Evolutionary conservation across 92 coral and sea anemone genomes (phyloP).

Genomic region (Porites evermanni): DNA sequence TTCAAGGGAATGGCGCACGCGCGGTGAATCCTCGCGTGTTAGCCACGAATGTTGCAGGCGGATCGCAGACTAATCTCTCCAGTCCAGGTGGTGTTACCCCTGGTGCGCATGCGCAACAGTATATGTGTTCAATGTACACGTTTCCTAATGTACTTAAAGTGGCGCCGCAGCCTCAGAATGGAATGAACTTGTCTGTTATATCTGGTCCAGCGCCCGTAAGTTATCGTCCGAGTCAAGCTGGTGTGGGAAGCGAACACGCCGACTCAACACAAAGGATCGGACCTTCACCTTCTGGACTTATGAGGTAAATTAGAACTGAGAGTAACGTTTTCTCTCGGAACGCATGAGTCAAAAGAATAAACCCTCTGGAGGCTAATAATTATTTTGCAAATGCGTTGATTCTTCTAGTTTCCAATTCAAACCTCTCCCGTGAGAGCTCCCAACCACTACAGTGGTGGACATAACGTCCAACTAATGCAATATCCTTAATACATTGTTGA

Average conservation of each 20-base stretch:
- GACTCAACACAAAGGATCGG: constrained; percentile 27
- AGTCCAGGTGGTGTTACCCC: constrained; percentile 76
- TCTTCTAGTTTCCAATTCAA: no score
- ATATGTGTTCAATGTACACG: constrained; percentile 85
- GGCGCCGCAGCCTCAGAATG: constrained; percentile 80
- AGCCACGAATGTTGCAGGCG: constrained; percentile 43
- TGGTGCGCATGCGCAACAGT: constrained; percentile 73
- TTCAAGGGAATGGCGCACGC: constrained; percentile 53
- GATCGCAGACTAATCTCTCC: constrained; percentile 76
- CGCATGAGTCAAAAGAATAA: no score
- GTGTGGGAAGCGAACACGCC: constrained; percentile 10
- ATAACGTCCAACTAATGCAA: no score
- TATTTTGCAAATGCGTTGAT: no score
- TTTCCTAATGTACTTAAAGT: constrained; percentile 82
- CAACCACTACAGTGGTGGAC: no score
- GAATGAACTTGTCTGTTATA: constrained; percentile 88
- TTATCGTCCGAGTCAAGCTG: constrained; percentile 66
- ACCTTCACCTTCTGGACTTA: constrained; percentile 17
- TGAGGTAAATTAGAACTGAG: constrained; percentile 10
- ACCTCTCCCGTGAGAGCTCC: no score
- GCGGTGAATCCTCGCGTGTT: constrained; percentile 70
- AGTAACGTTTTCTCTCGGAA: neutral
- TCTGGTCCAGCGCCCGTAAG: constrained; percentile 98
- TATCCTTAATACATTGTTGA: neutral
- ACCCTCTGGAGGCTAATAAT: no score